Percentiles rank a stretch among this genome's conserved stretches.
Evolutionary conservation across 2,888 invertebrate genomes (phyloP).

Genomic region (Mesorhabditis belari): DNA sequence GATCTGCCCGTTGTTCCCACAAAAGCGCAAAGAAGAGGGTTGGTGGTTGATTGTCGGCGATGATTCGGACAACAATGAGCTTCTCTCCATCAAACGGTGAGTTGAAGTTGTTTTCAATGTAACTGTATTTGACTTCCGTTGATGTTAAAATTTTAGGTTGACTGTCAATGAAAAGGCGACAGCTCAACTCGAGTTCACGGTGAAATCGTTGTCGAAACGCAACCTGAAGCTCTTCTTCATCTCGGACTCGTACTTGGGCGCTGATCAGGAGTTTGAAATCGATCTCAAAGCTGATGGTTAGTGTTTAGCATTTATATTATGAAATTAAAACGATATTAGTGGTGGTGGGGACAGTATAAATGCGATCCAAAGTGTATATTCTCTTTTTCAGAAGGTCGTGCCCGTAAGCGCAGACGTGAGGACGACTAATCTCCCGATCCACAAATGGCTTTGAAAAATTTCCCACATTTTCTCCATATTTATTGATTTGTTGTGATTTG

Average conservation of each 20-base stretch:
- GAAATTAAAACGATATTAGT: too few species aligned
- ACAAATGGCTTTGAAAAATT: too few species aligned
- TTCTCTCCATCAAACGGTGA: constrained; percentile 86
- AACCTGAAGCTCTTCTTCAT: constrained; percentile 93
- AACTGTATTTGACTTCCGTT: background rate
- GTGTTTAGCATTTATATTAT: background rate
- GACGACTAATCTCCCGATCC: background rate
- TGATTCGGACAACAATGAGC: constrained; percentile 81
- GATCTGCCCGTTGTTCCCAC: constrained; percentile 94
- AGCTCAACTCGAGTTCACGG: constrained; percentile 82
- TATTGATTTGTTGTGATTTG: too few species aligned
- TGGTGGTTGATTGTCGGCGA: constrained; percentile 98
- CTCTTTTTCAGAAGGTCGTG: background rate
- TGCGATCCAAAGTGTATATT: too few species aligned
- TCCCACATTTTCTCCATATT: too few species aligned
- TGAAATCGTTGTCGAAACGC: constrained; percentile 68
- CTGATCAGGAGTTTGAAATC: constrained; percentile 97
- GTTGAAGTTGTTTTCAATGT: background rate
- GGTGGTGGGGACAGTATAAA: too few species aligned
- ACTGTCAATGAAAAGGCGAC: constrained; percentile 81
- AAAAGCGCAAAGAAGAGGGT: constrained; percentile 64
- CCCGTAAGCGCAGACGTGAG: background rate
- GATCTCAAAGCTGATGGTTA: constrained; percentile 52
- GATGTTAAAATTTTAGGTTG: constrained; percentile 55
- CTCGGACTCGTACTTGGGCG: constrained; percentile 97